Evolutionary conservation across 2,797 vertebrate genomes (phyloP).

Genomic region (Sebastes cheni): DNA sequence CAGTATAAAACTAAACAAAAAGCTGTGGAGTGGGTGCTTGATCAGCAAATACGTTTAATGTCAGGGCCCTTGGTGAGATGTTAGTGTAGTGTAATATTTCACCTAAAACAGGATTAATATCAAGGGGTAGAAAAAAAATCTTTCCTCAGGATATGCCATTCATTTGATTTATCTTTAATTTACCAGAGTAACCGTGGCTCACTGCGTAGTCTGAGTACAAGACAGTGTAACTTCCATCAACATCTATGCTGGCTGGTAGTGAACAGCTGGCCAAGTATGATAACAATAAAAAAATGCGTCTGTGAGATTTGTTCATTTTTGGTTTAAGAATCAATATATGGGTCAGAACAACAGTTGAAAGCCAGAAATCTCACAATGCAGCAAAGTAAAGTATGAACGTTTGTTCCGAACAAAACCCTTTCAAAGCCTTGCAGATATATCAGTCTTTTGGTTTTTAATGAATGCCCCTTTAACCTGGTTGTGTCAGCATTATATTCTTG

Average conservation of each 20-base stretch:
- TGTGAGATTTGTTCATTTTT: background rate
- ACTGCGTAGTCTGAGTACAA: background rate
- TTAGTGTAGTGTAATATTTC: background rate
- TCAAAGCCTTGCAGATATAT: background rate
- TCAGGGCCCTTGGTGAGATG: background rate
- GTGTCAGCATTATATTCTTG: background rate
- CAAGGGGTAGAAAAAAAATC: background rate
- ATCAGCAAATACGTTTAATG: background rate
- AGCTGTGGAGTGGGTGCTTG: background rate
- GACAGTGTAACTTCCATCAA: background rate
- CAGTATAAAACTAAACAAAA: background rate
- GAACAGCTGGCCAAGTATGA: background rate
- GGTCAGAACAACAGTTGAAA: background rate
- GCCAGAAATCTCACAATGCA: background rate
- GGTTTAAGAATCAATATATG: background rate
- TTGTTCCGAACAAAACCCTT: background rate
- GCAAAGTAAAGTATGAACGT: background rate
- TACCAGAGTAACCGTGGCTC: background rate
- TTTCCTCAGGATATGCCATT: background rate
- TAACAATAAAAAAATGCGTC: background rate
- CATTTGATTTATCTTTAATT: background rate
- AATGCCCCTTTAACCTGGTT: background rate
- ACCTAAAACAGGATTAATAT: background rate
- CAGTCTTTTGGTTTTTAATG: background rate
- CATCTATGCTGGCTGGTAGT: too few relatives aligned